Base-by-base conservation (phyloP, 1,140 invertebrate species). In the Sitobion miscanthi region DNA sequence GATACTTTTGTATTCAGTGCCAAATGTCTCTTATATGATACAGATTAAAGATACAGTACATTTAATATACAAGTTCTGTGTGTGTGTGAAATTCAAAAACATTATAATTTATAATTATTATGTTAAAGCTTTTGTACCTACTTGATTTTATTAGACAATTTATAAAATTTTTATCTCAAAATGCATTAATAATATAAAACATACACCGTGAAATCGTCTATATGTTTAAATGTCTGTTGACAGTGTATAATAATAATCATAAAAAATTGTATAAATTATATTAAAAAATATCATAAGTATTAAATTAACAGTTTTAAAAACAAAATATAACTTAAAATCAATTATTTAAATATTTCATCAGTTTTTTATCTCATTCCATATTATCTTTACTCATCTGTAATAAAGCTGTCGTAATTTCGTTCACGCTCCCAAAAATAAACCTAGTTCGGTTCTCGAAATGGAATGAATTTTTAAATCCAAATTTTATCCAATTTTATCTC, bases 1-100 rank as follows among this genome's bases (percentile, higher is more conserved):
- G 62, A 77, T 77, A 77, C 62, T 77, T 77, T 77, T 77, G 62
- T 77, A 77, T 77, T 77, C 62, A n/a, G 62, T 77, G 62, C 62
- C 62, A 77, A 77, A 77, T 77, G 62, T 77, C 62, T 77, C 30
- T 14, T 77, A 77, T 77, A 77, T 77, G 30, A 77, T 77, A 77
- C n/a, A 30, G 62, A 77, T 77, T 77, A n/a, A 77, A 17, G 62
- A 77, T n/a, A n/a, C 62, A 77, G 30, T 77, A 35, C 11, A 77
- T 77, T 77, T 77, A n/a, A n/a, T 35, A n/a, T n/a, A 77, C 30
- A 35, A 77, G 30, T 17, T 77, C n/a, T n/a, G 9, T 77, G 14
- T 77, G n/a, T 17, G 14, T 17, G n/a, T 77, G n/a, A n/a, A 77
- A n/a, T 20, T 77, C 30, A 77, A 1, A n/a, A 77, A 35, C n/a